Base-by-base conservation (phyloP, 2,113 vertebrate species). In the Morone saxatilis region DNA sequence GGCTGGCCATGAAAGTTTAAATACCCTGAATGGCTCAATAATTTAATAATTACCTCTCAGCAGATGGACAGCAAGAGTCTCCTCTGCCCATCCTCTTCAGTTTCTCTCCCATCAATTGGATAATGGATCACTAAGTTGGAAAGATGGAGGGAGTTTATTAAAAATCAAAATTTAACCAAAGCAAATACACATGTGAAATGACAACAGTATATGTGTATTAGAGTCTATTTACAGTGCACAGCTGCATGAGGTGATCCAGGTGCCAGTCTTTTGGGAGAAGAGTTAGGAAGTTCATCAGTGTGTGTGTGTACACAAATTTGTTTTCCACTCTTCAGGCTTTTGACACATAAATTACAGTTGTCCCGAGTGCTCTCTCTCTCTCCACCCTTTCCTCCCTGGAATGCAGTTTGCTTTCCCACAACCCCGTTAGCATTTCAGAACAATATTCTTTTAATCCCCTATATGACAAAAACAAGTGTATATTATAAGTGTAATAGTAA, bases 41-140 rank as follows among this genome's bases (percentile, higher is more conserved):
- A 95, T 94, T 93, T 86, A 95, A 93, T 94, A 90, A 93, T 91
- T 87, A 92, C 82, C 77, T 90, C 81, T 86, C 57, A 79, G 86
- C 85, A 86, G 86, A 94, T 63, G 71, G 86, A 85, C 83, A 67
- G 76, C 41, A 2, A 16, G 48, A 31, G 38, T 50, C 63, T 73
- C 66, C 31, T 57, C 80, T 57, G 48, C 63, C n/a, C 47, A 7
- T 45, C 45, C 66, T 73, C 59, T 76, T 59, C 17, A 7, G 9
- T 73, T 78, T 47, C 53, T 53, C 56, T 71, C 14, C 7, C 3
- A 47, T 68, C 47, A 9, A 48, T 50, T 50, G 12, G 60, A 57
- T 63, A 74, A 60, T 6, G 6, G 20, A 70, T 72, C n/a, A 4
- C 25, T 8, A 59, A 74, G 22, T 69, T 0, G 19, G 53, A 80